These are phyloP conservation scores for Thaumetopoea pityocampa DNA, from an alignment of 1,140 invertebrate species.

Conservation along the genomic window DNA sequence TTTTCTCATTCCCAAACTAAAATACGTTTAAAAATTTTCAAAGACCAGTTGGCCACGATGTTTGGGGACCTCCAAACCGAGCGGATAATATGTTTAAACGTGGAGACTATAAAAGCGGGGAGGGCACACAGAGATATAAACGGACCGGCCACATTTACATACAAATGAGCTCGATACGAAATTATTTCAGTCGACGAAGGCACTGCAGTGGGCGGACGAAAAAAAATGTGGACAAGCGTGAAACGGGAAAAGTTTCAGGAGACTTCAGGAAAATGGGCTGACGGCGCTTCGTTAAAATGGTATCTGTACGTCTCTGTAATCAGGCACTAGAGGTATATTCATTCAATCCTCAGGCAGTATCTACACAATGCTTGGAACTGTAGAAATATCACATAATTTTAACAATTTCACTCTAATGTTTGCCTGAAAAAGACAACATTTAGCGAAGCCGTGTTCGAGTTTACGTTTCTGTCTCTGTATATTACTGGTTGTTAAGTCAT, in stretches of 20 bases:
- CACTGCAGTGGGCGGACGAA: slow-evolving; percentile 9
- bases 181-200: slow-evolving; percentile 19
- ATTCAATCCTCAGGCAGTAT: background rate
- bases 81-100: slow-evolving; percentile 19
- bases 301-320: background rate
- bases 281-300: background rate
- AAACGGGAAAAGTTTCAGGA: background rate
- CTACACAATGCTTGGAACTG: too few species aligned
- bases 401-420: too few species aligned
- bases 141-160: slow-evolving; percentile 17
- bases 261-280: background rate
- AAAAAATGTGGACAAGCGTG: slow-evolving; percentile 12
- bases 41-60: too few species aligned
- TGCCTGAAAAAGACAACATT: too few species aligned
- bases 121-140: slow-evolving; percentile 20
- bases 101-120: slow-evolving; percentile 18
- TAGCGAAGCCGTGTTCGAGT: too few species aligned
- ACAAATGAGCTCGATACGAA: slow-evolving; percentile 19
- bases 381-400: too few species aligned
- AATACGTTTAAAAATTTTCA: too few species aligned
- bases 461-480: too few species aligned
- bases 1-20: too few species aligned
- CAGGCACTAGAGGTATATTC: background rate
- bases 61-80: too few species aligned
- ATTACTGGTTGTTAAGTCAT: too few species aligned